Evolutionary conservation across 2,888 invertebrate species (phyloP).

Genomic region (Chrysolina haemoptera): DNA sequence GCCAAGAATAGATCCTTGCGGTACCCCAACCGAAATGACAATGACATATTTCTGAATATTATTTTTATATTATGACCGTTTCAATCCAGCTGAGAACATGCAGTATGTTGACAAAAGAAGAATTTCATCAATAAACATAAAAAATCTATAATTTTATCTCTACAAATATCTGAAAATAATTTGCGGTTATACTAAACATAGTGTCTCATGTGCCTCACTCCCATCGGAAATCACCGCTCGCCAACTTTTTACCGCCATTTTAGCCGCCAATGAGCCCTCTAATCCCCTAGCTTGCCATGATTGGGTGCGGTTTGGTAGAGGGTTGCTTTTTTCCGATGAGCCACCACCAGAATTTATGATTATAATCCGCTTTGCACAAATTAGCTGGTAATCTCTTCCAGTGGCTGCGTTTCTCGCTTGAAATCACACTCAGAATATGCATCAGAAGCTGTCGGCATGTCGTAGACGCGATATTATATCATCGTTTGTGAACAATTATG

Average conservation of each 20-base stretch:
- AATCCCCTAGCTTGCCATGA: conserved; percentile 13
- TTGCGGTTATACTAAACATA: too few relatives aligned
- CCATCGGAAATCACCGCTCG: not conserved
- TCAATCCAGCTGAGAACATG: too few relatives aligned
- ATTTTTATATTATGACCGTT: too few relatives aligned
- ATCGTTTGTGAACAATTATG: conserved; percentile 14
- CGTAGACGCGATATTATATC: conserved; percentile 16
- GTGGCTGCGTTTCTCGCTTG: conserved; percentile 62
- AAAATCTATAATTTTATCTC: too few relatives aligned
- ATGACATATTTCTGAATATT: too few relatives aligned
- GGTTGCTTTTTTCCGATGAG: conserved; percentile 47
- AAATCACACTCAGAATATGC: conserved; percentile 59
- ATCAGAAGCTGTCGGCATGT: conserved; percentile 2
- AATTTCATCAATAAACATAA: too few relatives aligned
- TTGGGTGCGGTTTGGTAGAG: conserved; percentile 33
- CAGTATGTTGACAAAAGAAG: too few relatives aligned
- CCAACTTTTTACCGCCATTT: conserved; percentile 16
- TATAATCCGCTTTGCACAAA: conserved; percentile 65
- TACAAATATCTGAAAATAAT: too few relatives aligned
- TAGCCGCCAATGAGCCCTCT: not conserved
- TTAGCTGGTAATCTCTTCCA: conserved; percentile 63
- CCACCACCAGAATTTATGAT: conserved; percentile 56
- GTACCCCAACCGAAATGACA: too few relatives aligned
- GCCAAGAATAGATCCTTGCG: too few relatives aligned
- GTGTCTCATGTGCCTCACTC: too few relatives aligned